phyloP scores from a whole-genome alignment of 2,113 vertebrate genomes.

The Neolamprologus fasciatus region DNA sequence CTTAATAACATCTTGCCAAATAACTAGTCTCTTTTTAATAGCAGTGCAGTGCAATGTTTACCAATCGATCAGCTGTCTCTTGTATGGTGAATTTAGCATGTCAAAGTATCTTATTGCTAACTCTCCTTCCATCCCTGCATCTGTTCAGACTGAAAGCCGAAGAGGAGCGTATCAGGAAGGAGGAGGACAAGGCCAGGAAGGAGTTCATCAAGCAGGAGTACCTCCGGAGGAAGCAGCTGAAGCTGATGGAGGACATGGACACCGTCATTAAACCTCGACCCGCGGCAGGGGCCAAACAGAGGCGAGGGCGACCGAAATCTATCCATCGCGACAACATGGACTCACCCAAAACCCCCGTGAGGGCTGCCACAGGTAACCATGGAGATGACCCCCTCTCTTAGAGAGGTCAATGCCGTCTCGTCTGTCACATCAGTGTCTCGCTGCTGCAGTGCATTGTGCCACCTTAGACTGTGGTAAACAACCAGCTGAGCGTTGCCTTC shows the following conservation, averaged over 20 bases:
- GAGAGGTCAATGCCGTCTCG: not conserved
- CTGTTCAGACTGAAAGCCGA: conserved; percentile 85
- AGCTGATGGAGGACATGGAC: conserved; percentile 97
- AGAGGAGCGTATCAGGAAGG: conserved; percentile 91
- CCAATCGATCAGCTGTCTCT: not conserved
- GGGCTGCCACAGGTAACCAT: conserved; percentile 87
- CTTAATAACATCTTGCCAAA: not conserved
- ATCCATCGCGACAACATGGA: conserved; percentile 87
- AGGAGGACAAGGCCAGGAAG: conserved; percentile 86
- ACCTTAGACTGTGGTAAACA: not conserved
- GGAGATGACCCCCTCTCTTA: not conserved
- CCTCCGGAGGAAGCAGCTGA: conserved; percentile 92
- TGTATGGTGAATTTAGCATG: not conserved
- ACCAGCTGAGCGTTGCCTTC: accelerated
- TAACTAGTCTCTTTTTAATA: not conserved
- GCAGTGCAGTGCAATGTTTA: not conserved
- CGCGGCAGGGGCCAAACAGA: conserved; percentile 70
- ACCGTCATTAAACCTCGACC: conserved; percentile 83
- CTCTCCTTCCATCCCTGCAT: not conserved
- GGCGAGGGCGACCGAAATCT: conserved; percentile 88
- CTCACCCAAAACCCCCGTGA: conserved; percentile 85
- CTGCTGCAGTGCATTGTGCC: conserved; percentile 59
- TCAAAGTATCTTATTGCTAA: not conserved
- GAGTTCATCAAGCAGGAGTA: conserved; percentile 98
- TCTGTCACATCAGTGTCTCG: conserved; percentile 59